Evolutionary conservation across 2,797 vertebrate genomes (phyloP).

Genomic region (Cheirogaleus major): DNA sequence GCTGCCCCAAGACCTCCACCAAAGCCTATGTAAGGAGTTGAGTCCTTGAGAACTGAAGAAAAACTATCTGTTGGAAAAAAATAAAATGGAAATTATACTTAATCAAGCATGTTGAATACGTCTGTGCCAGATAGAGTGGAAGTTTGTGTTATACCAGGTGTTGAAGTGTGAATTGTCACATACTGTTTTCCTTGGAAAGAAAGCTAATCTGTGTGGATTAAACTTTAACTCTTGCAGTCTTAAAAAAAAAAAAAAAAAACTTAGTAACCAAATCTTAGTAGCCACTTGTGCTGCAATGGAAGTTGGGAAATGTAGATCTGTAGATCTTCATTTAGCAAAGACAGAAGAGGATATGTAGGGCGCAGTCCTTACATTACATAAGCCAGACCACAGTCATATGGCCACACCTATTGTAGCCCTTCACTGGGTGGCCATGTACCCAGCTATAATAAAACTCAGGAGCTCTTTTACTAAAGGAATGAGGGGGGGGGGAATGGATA

Average conservation of each 20-base stretch:
- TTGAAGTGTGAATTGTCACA: neutral
- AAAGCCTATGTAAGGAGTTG: conserved; percentile 90
- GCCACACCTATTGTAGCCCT: neutral
- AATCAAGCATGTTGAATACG: neutral
- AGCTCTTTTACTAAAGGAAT: neutral
- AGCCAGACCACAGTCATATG: neutral
- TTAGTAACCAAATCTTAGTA: neutral
- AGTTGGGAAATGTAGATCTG: neutral
- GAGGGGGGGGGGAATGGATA: neutral
- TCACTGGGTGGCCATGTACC: neutral
- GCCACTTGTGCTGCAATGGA: neutral
- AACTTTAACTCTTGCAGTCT: neutral
- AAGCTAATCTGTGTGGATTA: neutral
- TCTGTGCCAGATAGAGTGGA: neutral
- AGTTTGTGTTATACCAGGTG: neutral
- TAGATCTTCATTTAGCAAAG: neutral
- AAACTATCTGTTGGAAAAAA: neutral
- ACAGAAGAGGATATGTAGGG: neutral
- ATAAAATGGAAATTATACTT: conserved; percentile 55
- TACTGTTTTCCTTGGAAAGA: neutral
- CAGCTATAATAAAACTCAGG: neutral
- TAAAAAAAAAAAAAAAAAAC: too few species aligned
- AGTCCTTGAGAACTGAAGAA: neutral
- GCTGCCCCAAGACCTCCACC: conserved; percentile 91
- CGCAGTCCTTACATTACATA: neutral